Evolutionary conservation across 2,113 vertebrate genomes (phyloP), one percentile per base, ranked within the genome.

Genomic region (Aramus guarauna): DNA sequence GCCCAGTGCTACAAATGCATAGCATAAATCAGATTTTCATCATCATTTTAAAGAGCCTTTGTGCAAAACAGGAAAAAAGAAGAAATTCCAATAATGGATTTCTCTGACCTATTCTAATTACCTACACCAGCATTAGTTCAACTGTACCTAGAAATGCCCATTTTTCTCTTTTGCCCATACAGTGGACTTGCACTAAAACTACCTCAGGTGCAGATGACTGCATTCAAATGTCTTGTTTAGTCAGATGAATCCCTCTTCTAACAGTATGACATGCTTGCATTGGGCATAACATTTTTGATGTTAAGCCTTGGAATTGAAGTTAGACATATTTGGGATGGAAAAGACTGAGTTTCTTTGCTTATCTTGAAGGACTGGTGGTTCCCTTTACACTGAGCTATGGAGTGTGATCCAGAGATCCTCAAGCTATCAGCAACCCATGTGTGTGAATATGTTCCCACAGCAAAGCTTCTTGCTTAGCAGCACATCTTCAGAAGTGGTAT

Each of bases 21-120:
- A 52, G 7, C 36, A 91, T 64, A 50, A 96, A 92, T 95, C 59
- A 94, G 60, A 22, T 59, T 96, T 97, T 76, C 75, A 85, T 71
- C 17, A 85, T 34, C 34, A 69, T 90, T 92, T 36, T 29, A 83
- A 86, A 87, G n/a, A 94, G 3, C 14, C 72, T 73, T 19, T 66
- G 58, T 68, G 43, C 13, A 85, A 88, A 85, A 69, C 13, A 67
- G 36, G 15, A 76, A 29, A 72, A 71, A 67, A 53, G 15, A 34
- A 29, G n/a, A 26, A 3, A 24, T 10, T 52, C 13, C 18, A 55
- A 78, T 39, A 16, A 36, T 32, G 7, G 12, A 7, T 48, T 96
- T 75, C 32, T 76, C 43, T 64, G 52, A 34, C 18, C 4, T 75
- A 1, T 48, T 82, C n/a, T 50, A 66, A 7, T 10, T 64, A 15